These are phyloP conservation scores for Pipistrellus pygmaeus DNA, from an alignment of 2,797 vertebrate species.

Conservation along the genomic window DNA sequence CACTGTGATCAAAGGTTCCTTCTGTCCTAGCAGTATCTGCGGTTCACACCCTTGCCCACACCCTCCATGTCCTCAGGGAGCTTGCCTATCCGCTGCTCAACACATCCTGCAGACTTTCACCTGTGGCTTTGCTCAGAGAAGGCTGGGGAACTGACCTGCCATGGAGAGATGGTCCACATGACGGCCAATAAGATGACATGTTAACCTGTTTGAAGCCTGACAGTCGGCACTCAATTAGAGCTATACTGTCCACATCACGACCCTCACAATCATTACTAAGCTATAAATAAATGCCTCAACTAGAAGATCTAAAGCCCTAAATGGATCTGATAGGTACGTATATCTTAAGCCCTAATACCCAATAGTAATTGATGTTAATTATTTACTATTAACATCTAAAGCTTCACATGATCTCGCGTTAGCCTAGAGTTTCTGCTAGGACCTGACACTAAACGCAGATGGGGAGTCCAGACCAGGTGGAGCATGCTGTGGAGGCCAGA, in stretches of 20 bases:
- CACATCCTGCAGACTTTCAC: not conserved
- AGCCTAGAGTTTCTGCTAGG: not conserved
- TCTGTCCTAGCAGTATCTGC: not conserved
- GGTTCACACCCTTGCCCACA: not conserved
- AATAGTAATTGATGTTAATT: not conserved
- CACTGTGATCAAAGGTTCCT: not conserved
- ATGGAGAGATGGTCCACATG: not conserved
- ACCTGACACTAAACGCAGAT: not conserved
- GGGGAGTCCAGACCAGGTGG: not conserved
- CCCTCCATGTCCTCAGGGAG: not conserved
- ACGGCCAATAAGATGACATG: not conserved
- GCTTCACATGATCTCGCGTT: not conserved
- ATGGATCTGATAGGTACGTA: not conserved
- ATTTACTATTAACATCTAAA: not conserved
- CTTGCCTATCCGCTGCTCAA: not conserved
- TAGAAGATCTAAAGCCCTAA: not conserved
- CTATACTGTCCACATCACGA: not conserved
- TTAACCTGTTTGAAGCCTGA: not conserved
- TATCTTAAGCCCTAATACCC: not conserved
- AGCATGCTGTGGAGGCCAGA: not conserved
- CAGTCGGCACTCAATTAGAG: not conserved
- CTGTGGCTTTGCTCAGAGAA: not conserved
- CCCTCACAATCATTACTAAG: not conserved
- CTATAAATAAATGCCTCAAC: not conserved
- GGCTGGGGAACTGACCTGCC: not conserved